These are phyloP conservation scores for Forbesichthys agassizii DNA, from an alignment of 2,113 vertebrate species.

Conservation along the genomic window DNA sequence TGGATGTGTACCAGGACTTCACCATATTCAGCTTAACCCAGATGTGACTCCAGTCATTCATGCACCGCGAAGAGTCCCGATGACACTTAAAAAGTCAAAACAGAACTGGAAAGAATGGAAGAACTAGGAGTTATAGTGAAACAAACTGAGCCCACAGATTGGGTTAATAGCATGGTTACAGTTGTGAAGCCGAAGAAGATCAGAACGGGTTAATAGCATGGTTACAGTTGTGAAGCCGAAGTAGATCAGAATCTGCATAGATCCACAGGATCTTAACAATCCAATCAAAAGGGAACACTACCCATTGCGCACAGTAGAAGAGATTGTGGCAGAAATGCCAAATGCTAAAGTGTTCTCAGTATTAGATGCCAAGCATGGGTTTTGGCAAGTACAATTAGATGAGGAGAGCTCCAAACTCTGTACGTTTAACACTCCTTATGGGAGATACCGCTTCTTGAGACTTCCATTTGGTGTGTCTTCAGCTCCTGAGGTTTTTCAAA, in stretches of 20 bases:
- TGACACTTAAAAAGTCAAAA: conserved; percentile 6
- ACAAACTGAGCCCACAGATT: conserved; percentile 19
- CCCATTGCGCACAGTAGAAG: neutral
- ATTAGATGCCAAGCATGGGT: no score
- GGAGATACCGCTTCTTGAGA: neutral
- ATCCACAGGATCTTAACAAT: conserved; percentile 20
- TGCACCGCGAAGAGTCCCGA: conserved; percentile 13
- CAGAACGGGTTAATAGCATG: conserved; percentile 1
- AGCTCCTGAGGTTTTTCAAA: conserved; percentile 9
- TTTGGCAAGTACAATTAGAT: no score
- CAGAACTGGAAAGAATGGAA: conserved; percentile 16
- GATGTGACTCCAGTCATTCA: conserved; percentile 10
- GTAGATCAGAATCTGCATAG: conserved; percentile 4
- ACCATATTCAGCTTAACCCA: conserved; percentile 10
- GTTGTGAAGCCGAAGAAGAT: conserved; percentile 8
- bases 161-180: conserved; percentile 6
- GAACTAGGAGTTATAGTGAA: conserved; percentile 1
- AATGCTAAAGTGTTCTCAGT: conserved; percentile 9
- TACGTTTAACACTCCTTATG: conserved; percentile 18
- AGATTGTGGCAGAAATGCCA: conserved; percentile 9
- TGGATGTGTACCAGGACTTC: neutral
- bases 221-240: neutral
- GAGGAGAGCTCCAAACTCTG: neutral
- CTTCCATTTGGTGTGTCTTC: conserved; percentile 14
- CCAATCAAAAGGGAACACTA: conserved; percentile 14